Evolutionary conservation across 2,797 vertebrate genomes (phyloP), one percentile per base, ranked within the genome.

Genomic region (Yasuhikotakia modesta): DNA sequence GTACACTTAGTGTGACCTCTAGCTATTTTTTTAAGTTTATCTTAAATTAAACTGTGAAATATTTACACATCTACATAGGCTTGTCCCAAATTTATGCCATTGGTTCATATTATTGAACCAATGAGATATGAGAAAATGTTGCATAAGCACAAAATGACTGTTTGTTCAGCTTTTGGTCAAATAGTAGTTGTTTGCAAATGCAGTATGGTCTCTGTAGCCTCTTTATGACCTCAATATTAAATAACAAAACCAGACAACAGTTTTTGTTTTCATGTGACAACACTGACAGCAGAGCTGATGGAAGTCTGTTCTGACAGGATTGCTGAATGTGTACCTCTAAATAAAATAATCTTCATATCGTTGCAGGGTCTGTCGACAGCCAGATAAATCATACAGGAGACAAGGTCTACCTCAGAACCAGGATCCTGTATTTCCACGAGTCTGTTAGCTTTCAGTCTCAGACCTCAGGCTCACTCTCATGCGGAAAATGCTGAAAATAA

Each of bases 401-500:
- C 2, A 4, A 61, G 14, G 48, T 27, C 19, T 39, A 66, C 17
- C 16, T 35, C 43, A 53, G 61, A 27, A 22, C 30, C 55, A n/a
- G 13, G 3, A 52, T 45, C 1, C 46, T 64, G 55, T 39, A 32
- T 45, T 46, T 67, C 11, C 19, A 17, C 50, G 14, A n/a, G 70
- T 73, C 57, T 70, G 24, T 65, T 64, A 35, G 24, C 70, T 46
- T 78, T 73, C 45, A 61, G 43, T 73, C 69, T 60, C 71, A 68
- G 64, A 72, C 60, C 45, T 68, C 53, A 17, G 39, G 73, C 52
- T 32, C 14, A 24, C 55, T 70, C 32, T 53, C 22, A 64, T 48
- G 30, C 22, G 60, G 61, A 35, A 24, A 12, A 5, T 68, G 53
- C 74, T 80, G 50, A 79, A 84, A 84, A 84, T 82, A 84, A 78